Evolutionary conservation across 2,113 vertebrate species (phyloP).

Genomic region (Urocynchramus pylzowi): DNA sequence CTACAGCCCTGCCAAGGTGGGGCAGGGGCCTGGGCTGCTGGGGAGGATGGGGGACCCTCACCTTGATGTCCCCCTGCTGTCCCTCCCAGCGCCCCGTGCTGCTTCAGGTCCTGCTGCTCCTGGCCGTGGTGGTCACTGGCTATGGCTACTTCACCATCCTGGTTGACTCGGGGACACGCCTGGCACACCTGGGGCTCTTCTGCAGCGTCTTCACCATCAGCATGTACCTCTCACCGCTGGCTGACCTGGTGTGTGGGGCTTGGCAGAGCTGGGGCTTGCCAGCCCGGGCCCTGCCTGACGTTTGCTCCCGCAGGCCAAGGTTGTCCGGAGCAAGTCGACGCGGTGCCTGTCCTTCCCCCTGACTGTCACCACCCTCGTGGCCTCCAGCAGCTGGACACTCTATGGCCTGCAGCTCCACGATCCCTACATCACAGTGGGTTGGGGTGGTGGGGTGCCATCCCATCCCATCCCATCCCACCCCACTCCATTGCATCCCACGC

Average conservation of each 20-base stretch:
- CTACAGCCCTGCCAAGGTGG: conserved; percentile 84
- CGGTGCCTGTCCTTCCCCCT: conserved; percentile 86
- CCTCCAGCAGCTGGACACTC: conserved; percentile 87
- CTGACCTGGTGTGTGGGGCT: conserved; percentile 80
- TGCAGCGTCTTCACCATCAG: conserved; percentile 89
- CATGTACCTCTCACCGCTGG: conserved; percentile 92
- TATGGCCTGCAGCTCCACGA: conserved; percentile 84
- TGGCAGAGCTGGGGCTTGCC: neutral
- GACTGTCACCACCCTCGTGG: conserved; percentile 86
- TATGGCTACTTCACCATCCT: conserved; percentile 81
- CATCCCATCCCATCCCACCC: no score
- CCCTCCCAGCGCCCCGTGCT: conserved; percentile 71
- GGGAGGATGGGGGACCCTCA: fast-evolving
- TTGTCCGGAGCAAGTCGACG: conserved; percentile 79
- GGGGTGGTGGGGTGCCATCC: neutral
- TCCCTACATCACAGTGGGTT: conserved; percentile 83
- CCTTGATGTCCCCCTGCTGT: neutral
- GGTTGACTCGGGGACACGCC: conserved; percentile 52
- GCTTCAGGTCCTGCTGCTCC: conserved; percentile 65
- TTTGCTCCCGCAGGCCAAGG: conserved; percentile 70
- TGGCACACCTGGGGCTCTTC: conserved; percentile 82
- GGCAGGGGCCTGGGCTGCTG: fast-evolving
- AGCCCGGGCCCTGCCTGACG: neutral
- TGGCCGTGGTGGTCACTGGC: conserved; percentile 61
- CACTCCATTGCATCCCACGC: neutral